Evolutionary conservation across 1,140 invertebrate genomes (phyloP).

Genomic region (Chlorops oryzae): DNA sequence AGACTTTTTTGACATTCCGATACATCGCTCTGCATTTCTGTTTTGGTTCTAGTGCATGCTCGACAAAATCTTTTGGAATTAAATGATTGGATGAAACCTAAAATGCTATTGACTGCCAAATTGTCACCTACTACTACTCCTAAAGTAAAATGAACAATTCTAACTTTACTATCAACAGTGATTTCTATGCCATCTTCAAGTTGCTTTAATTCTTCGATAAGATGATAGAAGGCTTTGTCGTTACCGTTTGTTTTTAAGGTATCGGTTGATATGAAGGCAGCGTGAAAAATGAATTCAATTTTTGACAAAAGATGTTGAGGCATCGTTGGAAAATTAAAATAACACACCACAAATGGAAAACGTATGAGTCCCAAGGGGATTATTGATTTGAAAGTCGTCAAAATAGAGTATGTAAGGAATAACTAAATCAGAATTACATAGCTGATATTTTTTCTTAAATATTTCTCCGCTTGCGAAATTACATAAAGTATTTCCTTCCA

Average conservation of each 20-base stretch:
- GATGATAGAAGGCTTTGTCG: background rate
- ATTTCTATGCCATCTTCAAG: slow-evolving; percentile 5
- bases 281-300: slow-evolving; percentile 2
- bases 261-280: background rate
- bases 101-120: too few species aligned
- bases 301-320: background rate
- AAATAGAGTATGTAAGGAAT: slow-evolving; percentile 7
- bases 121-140: too few species aligned
- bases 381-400: slow-evolving; percentile 8
- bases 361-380: slow-evolving; percentile 3
- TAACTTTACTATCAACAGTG: background rate
- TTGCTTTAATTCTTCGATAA: background rate
- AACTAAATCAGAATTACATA: background rate
- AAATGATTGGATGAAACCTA: slow-evolving; percentile 28
- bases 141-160: slow-evolving; percentile 24
- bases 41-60: slow-evolving; percentile 22
- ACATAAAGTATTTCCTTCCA: background rate
- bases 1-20: slow-evolving; percentile 11
- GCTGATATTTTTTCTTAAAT: background rate
- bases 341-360: slow-evolving; percentile 6
- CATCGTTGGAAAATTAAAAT: slow-evolving; percentile 1
- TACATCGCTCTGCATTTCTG: slow-evolving; percentile 8
- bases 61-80: slow-evolving; percentile 28
- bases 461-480: slow-evolving; percentile 6
- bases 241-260: slow-evolving; percentile 1